Base-by-base conservation (phyloP, 1,140 invertebrate genomes). In the Orius laevigatus region DNA sequence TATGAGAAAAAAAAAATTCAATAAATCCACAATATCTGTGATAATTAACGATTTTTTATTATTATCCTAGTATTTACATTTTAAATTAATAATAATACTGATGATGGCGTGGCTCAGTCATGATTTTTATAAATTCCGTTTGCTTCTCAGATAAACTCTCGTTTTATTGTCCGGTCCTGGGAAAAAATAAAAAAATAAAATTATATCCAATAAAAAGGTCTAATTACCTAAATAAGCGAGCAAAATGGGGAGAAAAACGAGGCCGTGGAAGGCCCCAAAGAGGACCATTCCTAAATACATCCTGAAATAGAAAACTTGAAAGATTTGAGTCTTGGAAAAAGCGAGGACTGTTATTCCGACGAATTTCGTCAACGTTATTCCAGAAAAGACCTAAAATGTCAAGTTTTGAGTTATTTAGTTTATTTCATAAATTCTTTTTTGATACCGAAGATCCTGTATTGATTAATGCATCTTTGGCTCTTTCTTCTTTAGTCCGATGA, bases 211-310 rank as follows among this genome's bases (percentile, higher is more conserved):
- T n/a, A n/a, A n/a, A n/a, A n/a, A 25, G 44, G 12, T 32, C 8
- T 31, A 16, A 80, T 84, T 70, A 94, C 92, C 92, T 61, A 91
- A 81, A 72, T 92, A 93, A 68, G 87, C 93, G 47, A 98, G 76
- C 57, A 98, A 70, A 33, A 98, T 91, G 34, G 94, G 94, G 55
- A 98, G 69, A 70, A 98, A 95, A 58, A 98, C 79, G 39, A 98
- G 74, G 20, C 94, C 94, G 68, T 97, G 93, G 5, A 84, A 75
- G 12, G 92, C 91, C 34, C 94, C 94, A 63, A 92, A 86, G 39
- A 97, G 55, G 25, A 98, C 91, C 57, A 98, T 97, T 44, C 88
- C 87, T 56, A 97, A 68, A 66, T 96, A 98, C 94, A 98, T 98
- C 55, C 91, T 76, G 70, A 96, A 98, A 71, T 97, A 97, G 66